These are phyloP conservation scores for Virgularia gustaviana DNA, from an alignment of 92 coral and sea anemone species.

Conservation along the genomic window DNA sequence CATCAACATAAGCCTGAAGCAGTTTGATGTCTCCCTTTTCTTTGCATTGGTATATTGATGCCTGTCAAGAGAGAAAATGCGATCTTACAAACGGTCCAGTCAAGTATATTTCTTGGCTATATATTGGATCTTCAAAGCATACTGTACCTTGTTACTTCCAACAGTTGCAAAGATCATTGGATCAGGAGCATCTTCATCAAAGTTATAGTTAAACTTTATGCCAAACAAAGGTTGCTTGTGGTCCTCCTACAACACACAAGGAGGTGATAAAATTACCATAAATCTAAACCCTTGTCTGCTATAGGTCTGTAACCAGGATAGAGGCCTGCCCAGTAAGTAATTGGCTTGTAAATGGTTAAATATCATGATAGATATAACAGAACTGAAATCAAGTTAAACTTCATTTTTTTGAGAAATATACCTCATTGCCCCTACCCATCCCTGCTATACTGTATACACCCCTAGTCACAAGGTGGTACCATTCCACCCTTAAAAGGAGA, in stretches of 20 bases:
- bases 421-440: too few relatives aligned
- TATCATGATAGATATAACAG: too few relatives aligned
- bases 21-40: constrained; percentile 89
- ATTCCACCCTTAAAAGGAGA: too few relatives aligned
- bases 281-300: too few relatives aligned
- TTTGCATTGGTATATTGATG: constrained; percentile 95
- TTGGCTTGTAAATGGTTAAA: too few relatives aligned
- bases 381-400: too few relatives aligned
- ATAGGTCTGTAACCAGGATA: too few relatives aligned
- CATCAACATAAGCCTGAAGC: constrained; percentile 89
- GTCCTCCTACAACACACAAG: constrained; percentile 65
- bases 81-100: not conserved
- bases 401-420: too few relatives aligned
- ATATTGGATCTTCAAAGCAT: too few relatives aligned
- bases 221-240: constrained; percentile 97
- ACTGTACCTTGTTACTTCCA: constrained; percentile 92
- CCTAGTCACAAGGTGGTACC: too few relatives aligned
- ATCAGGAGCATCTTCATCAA: constrained; percentile 77
- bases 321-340: too few relatives aligned
- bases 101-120: not conserved
- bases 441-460: too few relatives aligned
- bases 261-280: not conserved
- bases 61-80: constrained; percentile 40
- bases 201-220: constrained; percentile 82
- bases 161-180: constrained; percentile 90